phyloP scores from a whole-genome alignment of 2,888 invertebrate genomes.

The Mesorhabditis spiculigera region DNA sequence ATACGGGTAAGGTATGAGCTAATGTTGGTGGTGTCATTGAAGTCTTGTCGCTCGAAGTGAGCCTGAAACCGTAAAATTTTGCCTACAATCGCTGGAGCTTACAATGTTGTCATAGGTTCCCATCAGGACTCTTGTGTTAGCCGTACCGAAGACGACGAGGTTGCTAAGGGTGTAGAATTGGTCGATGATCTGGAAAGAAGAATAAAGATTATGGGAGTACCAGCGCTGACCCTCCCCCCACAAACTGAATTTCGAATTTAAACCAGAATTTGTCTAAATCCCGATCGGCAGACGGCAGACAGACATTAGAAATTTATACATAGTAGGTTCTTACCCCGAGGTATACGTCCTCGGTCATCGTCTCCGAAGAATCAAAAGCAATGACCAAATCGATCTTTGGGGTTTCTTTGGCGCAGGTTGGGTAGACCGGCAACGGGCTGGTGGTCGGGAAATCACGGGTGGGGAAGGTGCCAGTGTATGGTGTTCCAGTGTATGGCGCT shows the following conservation, averaged over 20 bases:
- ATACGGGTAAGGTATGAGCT: slow-evolving; percentile 15
- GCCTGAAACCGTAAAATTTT: neutral
- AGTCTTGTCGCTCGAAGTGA: slow-evolving; percentile 14
- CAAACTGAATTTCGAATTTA: too few species aligned
- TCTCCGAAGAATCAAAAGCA: slow-evolving; percentile 23
- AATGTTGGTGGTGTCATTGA: slow-evolving; percentile 19
- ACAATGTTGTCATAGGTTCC: slow-evolving; percentile 21
- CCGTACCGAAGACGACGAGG: slow-evolving; percentile 12
- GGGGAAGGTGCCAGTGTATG: slow-evolving; percentile 10
- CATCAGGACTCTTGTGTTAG: slow-evolving; percentile 16
- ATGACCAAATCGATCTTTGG: slow-evolving; percentile 26
- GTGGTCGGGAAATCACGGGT: neutral
- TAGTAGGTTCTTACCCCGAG: neutral
- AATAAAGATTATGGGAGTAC: neutral
- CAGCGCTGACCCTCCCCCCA: too few species aligned
- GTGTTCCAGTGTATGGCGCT: slow-evolving; percentile 4
- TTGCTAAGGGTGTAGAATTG: slow-evolving; percentile 16
- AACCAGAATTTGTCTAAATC: too few species aligned
- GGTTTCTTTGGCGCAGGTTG: slow-evolving; percentile 14
- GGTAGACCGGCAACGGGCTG: neutral
- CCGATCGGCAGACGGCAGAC: too few species aligned
- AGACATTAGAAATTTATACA: too few species aligned
- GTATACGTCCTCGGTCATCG: neutral
- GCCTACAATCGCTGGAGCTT: neutral
- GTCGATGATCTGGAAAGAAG: slow-evolving; percentile 16